These are phyloP conservation scores for Tretioscincus oriximinensis DNA, from an alignment of 2,113 vertebrate species.

Conservation along the genomic window DNA sequence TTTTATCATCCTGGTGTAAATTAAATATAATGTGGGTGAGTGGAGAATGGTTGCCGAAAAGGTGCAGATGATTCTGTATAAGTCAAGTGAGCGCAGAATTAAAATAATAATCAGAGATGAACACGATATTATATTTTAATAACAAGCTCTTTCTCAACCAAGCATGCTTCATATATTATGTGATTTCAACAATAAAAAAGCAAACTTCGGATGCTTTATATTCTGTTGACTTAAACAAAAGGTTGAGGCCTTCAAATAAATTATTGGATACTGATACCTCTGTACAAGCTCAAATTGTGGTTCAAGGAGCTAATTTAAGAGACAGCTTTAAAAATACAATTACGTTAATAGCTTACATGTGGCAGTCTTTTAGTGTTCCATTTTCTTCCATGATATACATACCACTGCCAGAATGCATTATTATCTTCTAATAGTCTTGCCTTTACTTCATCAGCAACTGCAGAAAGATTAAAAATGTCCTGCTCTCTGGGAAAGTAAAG, in stretches of 20 bases:
- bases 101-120: slow-evolving; percentile 72
- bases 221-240: slow-evolving; percentile 52
- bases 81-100: slow-evolving; percentile 69
- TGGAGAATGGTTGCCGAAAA: slow-evolving; percentile 66
- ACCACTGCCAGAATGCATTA: slow-evolving; percentile 34
- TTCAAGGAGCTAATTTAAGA: slow-evolving; percentile 59
- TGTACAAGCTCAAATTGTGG: slow-evolving; percentile 48
- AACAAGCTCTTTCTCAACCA: slow-evolving; percentile 69
- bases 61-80: slow-evolving; percentile 66
- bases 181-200: slow-evolving; percentile 55
- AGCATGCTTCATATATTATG: slow-evolving; percentile 61
- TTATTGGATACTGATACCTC: slow-evolving; percentile 57
- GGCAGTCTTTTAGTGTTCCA: slow-evolving; percentile 46
- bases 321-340: slow-evolving; percentile 59
- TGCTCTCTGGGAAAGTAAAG: not conserved
- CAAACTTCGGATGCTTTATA: slow-evolving; percentile 42
- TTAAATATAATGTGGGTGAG: slow-evolving; percentile 76
- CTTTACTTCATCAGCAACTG: slow-evolving; percentile 29
- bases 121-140: slow-evolving; percentile 72
- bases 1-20: slow-evolving; percentile 86
- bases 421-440: slow-evolving; percentile 29
- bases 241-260: slow-evolving; percentile 52
- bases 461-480: slow-evolving; percentile 35
- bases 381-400: slow-evolving; percentile 46
- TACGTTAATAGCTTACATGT: slow-evolving; percentile 57